phyloP scores from a whole-genome alignment of 1,140 invertebrate genomes.

The Trichonephila clavata region DNA sequence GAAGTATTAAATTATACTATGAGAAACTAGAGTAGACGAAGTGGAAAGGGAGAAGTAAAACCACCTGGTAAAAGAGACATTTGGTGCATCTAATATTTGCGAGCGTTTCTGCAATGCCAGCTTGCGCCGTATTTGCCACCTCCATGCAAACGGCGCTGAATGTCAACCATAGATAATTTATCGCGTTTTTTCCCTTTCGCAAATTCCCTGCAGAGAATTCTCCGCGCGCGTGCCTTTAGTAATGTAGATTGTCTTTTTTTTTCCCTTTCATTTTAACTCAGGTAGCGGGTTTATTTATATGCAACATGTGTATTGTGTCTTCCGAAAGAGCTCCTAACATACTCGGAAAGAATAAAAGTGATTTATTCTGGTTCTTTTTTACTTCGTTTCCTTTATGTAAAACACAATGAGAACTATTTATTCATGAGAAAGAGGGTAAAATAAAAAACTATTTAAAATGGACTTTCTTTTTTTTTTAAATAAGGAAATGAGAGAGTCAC shows the following conservation, averaged over 20 bases:
- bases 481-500: background rate
- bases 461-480: background rate
- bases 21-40: background rate
- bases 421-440: slow-evolving; percentile 11
- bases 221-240: background rate
- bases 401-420: background rate
- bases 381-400: background rate
- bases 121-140: slow-evolving; percentile 18
- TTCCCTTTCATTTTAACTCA: background rate
- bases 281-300: background rate
- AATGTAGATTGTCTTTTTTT: slow-evolving; percentile 5
- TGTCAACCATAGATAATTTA: slow-evolving; percentile 40
- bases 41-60: background rate
- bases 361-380: background rate
- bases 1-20: background rate
- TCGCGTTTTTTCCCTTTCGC: slow-evolving; percentile 6
- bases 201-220: background rate
- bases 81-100: slow-evolving; percentile 28
- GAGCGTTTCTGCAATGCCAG: background rate
- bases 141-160: background rate
- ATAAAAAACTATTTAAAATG: background rate
- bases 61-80: slow-evolving; percentile 4
- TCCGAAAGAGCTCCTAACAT: background rate
- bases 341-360: background rate
- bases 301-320: background rate